Percentiles rank a stretch among this genome's conserved stretches.
Conservation (phyloP, 2,888 invertebrate species). For the Campoplex nolae region DNA sequence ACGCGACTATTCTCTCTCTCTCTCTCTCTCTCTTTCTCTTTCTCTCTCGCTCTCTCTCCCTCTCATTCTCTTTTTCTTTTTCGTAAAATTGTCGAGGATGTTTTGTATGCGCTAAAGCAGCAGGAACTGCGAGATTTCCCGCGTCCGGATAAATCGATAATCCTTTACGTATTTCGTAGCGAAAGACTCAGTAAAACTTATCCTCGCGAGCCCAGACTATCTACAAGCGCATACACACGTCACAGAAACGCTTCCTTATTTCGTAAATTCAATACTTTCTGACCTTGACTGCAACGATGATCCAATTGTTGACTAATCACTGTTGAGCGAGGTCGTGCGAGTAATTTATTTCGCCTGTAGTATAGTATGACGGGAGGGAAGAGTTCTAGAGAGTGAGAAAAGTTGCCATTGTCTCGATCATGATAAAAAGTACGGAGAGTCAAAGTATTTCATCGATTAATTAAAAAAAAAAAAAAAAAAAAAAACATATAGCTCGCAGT, state of each 20-base stretch:
- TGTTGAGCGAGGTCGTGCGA: constrained; percentile 31
- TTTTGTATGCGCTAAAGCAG: constrained; percentile 62
- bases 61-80: constrained; percentile 6
- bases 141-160: constrained; percentile 74
- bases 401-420: constrained; percentile 22
- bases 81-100: constrained; percentile 55
- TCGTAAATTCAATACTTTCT: constrained; percentile 38
- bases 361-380: constrained; percentile 29
- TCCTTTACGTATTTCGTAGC: constrained; percentile 23
- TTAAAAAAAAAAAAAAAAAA: background rate
- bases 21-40: constrained; percentile 32
- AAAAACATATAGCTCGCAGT: background rate
- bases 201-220: background rate
- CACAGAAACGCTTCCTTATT: constrained; percentile 34
- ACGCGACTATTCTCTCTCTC: constrained; percentile 52
- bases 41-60: constrained; percentile 29
- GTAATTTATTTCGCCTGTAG: constrained; percentile 53
- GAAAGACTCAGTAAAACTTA: background rate
- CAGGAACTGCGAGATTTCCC: constrained; percentile 75
- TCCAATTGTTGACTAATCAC: constrained; percentile 65
- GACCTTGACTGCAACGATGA: constrained; percentile 64
- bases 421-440: background rate
- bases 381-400: constrained; percentile 22
- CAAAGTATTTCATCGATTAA: constrained; percentile 1
- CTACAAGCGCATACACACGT: background rate